Evolutionary conservation across 2,113 vertebrate species (phyloP), one percentile per base, ranked within the genome.

Genomic region (Grammomys surdaster): DNA sequence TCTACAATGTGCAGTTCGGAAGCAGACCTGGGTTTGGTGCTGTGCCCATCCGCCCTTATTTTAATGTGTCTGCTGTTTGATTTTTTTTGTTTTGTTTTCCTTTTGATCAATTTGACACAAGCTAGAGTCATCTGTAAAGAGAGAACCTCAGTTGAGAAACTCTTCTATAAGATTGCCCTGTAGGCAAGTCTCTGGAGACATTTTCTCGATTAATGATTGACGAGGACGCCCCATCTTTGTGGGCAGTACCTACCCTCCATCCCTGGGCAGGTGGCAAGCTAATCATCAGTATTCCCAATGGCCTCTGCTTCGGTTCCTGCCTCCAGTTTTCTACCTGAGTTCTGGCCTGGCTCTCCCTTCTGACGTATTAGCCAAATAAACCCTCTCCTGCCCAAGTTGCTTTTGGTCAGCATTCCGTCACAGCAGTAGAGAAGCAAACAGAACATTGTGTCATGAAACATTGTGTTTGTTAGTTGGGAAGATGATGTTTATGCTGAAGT

Each of bases 1-100:
- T 73, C 46, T 89, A 31, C 95, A 70, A 82, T 92, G 80, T 86
- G n/a, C 72, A 95, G 17, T 84, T 91, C 75, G 36, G 24, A 80
- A 90, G 51, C 26, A 95, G 80, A 56, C 95, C 43, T 92, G 84
- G 54, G 40, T 60, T 90, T 36, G 91, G 17, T 60, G 28, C 93
- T 63, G 60, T 70, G 91, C 92, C 77, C 69, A 78, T 70, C 31
- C 5, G 80, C 58, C 85, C 11, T 93, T 85, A 65, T 89, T 89
- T 84, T 90, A 92, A 36, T 85, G 60, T n/a, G 28, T 80, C 17
- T 56, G 77, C 31, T 56, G 31, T 19, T n/a, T n/a, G n/a, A n/a
- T n/a, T n/a, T n/a, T n/a, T n/a, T n/a, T n/a, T n/a, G n/a, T n/a
- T n/a, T n/a, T 31, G 0, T 19, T 19, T 12, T 3, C 63, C 63